Evolutionary conservation across 1,140 invertebrate species (phyloP).

Genomic region (Planococcus citri): DNA sequence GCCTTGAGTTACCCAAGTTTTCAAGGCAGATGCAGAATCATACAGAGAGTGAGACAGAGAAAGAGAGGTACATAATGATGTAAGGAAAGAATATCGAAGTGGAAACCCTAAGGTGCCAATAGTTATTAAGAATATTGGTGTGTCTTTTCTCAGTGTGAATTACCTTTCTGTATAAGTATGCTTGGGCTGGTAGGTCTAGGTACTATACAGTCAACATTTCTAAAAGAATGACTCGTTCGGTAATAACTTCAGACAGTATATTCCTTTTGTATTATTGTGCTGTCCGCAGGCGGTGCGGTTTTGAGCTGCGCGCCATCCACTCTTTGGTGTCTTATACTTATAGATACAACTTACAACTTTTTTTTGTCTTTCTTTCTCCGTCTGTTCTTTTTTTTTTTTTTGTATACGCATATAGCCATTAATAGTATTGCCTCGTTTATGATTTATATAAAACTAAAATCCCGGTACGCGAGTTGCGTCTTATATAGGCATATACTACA

Average conservation of each 20-base stretch:
- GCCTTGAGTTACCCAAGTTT: too few species aligned
- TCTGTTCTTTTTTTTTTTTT: too few species aligned
- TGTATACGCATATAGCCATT: background rate
- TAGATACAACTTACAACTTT: too few species aligned
- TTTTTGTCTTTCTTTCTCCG: too few species aligned
- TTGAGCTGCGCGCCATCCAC: too few species aligned
- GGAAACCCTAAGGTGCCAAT: slow-evolving; percentile 2
- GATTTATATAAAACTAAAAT: slow-evolving; percentile 4
- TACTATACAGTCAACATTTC: background rate
- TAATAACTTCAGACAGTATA: slow-evolving; percentile 1
- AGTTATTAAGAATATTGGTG: background rate
- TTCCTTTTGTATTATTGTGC: background rate
- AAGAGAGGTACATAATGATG: background rate
- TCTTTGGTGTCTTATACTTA: too few species aligned
- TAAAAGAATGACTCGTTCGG: slow-evolving; percentile 1
- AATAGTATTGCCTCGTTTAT: background rate
- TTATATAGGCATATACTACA: too few species aligned
- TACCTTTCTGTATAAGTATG: too few species aligned
- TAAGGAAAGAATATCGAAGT: background rate
- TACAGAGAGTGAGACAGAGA: too few species aligned
- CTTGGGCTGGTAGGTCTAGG: too few species aligned
- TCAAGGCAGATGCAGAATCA: too few species aligned
- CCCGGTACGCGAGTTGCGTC: background rate
- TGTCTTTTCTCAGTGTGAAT: background rate
- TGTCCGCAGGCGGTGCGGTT: background rate